Base-by-base conservation (phyloP, 2,888 invertebrate species). In the Lordiphosa andalusiaca region DNA sequence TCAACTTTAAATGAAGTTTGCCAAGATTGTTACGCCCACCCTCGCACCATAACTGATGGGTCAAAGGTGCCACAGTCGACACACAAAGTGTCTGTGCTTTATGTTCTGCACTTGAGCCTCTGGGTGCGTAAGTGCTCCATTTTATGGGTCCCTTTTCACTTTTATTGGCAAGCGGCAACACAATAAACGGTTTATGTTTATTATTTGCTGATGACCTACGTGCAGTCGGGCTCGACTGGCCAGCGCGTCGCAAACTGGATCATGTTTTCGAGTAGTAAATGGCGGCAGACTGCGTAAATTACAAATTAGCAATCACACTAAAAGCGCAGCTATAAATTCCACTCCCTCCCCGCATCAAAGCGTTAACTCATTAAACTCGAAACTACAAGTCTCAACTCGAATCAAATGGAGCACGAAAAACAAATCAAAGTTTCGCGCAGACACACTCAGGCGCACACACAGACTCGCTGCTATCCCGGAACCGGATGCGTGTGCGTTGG, bases 151-250 rank as follows among this genome's bases (percentile, higher is more conserved):
- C 76, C 72, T 73, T 81, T 80, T 73, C 70, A 66, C 69, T 82
- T 81, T 81, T 81, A 81, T 81, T 80, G 37, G 63, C 69, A 49
- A 67, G 73, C 63, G 73, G 70, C 67, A 61, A 67, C 71, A 72
- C 85, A 85, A 76, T 86, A 86, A 86, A 85, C 71, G 75, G 83
- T 83, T 81, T 84, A 83, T 86, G 85, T 86, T 84, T 86, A 81
- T 85, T 84, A 85, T 85, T 84, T 86, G 72, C 80, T 81, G 84
- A 86, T 86, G 82, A 86, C 85, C 86, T 86, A 82, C 85, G 84
- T 81, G 82, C 77, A 70, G 64, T 63, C 71, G 67, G 67, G 67
- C 69, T 56, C 47, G 41, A 19, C 48, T 13, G 38, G 30, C 35
- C 48, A 35, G 40, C 7, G 33, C 3, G 59, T 9, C 30, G 2